phyloP scores from a whole-genome alignment of 1,140 invertebrate genomes.

The Drosophila busckii region DNA sequence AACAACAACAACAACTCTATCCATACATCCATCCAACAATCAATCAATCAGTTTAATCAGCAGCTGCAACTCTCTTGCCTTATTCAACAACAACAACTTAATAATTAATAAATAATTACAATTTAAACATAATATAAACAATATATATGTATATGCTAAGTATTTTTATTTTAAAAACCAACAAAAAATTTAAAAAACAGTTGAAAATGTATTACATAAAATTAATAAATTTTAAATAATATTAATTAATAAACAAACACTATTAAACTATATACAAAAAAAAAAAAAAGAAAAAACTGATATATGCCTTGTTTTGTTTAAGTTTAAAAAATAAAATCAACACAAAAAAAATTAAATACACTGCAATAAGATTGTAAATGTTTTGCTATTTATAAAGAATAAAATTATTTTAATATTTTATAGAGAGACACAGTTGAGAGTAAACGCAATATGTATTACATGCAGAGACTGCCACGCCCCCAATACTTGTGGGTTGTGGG shows the following conservation, averaged over 20 bases:
- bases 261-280: conserved; percentile 40
- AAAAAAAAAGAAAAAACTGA: conserved; percentile 14
- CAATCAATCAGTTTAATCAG: conserved; percentile 14
- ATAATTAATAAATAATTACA: conserved; percentile 63
- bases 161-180: conserved; percentile 70
- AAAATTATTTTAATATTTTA: conserved; percentile 19
- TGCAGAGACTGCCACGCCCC: conserved; percentile 30
- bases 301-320: conserved; percentile 72
- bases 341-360: conserved; percentile 36
- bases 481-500: not conserved
- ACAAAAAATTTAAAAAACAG: conserved; percentile 20
- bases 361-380: conserved; percentile 77
- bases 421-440: not conserved
- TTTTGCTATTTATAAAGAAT: conserved; percentile 64
- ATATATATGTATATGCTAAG: conserved; percentile 51
- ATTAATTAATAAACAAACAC: conserved; percentile 35
- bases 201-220: conserved; percentile 76
- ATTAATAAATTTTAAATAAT: conserved; percentile 45
- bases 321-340: conserved; percentile 56
- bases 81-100: conserved; percentile 47
- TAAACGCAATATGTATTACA: conserved; percentile 40
- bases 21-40: conserved; percentile 16
- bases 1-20: conserved; percentile 19
- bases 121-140: conserved; percentile 54
- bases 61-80: conserved; percentile 72